phyloP scores from a whole-genome alignment of 1,140 invertebrate genomes.

The Drosophila cardini region DNA sequence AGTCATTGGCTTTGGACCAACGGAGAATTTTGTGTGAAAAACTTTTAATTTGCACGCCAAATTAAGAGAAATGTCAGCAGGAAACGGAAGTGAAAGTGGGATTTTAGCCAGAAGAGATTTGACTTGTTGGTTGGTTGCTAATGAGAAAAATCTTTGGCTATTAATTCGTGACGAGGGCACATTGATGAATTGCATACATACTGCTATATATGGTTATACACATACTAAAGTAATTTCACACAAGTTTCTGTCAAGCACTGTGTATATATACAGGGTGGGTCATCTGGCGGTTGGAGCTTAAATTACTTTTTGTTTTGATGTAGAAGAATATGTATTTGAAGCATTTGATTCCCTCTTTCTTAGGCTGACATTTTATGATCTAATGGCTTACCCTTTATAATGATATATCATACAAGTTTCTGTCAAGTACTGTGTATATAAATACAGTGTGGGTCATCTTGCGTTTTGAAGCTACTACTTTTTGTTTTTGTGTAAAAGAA shows the following conservation, averaged over 20 bases:
- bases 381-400: background rate
- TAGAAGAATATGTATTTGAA: too few species aligned
- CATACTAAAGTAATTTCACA: background rate
- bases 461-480: too few species aligned
- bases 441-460: too few species aligned
- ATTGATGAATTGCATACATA: slow-evolving; percentile 59
- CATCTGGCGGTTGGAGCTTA: background rate
- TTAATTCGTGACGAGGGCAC: slow-evolving; percentile 59
- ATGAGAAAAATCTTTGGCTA: slow-evolving; percentile 50
- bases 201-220: slow-evolving; percentile 2
- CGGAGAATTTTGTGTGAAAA: slow-evolving; percentile 44
- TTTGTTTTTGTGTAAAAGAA: too few species aligned
- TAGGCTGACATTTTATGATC: background rate
- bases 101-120: slow-evolving; percentile 10
- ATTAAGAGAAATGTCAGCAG: slow-evolving; percentile 20
- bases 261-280: background rate
- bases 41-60: slow-evolving; percentile 56
- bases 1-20: slow-evolving; percentile 1
- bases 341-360: too few species aligned
- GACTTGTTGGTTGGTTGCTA: slow-evolving; percentile 38
- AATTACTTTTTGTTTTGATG: too few species aligned
- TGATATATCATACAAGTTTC: too few species aligned
- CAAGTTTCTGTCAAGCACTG: background rate
- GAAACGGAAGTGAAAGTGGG: background rate
- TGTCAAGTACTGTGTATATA: too few species aligned